These are phyloP conservation scores for Halcyon chelicuti DNA, from an alignment of 2,797 vertebrate species.

Conservation along the genomic window DNA sequence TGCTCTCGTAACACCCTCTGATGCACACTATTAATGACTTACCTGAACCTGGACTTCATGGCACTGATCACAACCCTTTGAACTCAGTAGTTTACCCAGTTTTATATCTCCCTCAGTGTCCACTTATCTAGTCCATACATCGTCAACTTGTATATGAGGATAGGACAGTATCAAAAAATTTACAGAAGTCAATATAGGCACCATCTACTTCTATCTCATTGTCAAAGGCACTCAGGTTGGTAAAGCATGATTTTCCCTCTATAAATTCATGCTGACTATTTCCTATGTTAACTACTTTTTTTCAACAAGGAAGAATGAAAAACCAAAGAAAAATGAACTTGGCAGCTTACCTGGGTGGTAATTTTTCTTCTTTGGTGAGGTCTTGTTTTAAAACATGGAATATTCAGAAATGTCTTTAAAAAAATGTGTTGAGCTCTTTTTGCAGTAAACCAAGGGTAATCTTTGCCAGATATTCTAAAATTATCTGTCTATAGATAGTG, in stretches of 20 bases:
- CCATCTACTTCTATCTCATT: background rate
- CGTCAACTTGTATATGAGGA: background rate
- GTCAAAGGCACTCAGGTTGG: fast-evolving
- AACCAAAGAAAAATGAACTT: background rate
- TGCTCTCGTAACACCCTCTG: fast-evolving
- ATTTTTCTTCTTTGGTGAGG: background rate
- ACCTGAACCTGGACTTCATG: background rate
- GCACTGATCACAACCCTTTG: background rate
- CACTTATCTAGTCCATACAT: fast-evolving
- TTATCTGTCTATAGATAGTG: background rate
- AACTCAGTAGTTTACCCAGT: background rate
- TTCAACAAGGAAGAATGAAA: background rate
- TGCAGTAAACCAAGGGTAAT: background rate
- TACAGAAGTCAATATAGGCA: background rate
- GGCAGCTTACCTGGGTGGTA: background rate
- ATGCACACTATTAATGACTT: background rate
- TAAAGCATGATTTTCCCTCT: background rate
- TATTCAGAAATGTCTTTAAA: background rate
- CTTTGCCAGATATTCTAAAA: background rate
- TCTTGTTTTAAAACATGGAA: background rate
- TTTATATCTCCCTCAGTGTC: fast-evolving
- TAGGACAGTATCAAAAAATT: background rate
- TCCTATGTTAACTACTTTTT: background rate
- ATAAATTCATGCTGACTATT: background rate
- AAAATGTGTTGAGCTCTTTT: background rate